Percentiles rank a stretch among this genome's conserved stretches.
Evolutionary conservation across 1,140 invertebrate species (phyloP).

Genomic region (Luehdorfia chinensis): DNA sequence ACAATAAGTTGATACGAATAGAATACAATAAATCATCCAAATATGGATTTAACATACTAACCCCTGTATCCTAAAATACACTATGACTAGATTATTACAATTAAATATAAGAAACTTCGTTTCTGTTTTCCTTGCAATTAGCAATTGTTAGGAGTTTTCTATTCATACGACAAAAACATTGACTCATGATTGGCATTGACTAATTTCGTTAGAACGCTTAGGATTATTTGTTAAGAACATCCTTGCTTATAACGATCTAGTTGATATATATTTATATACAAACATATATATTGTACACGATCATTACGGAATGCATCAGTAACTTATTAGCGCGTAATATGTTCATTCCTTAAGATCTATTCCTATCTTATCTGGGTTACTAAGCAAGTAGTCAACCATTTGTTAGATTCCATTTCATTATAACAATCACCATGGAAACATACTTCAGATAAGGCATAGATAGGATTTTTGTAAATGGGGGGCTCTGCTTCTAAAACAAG

Average conservation of each 20-base stretch:
- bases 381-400: too few species aligned
- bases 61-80: slow-evolving; percentile 25
- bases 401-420: too few species aligned
- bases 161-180: background rate
- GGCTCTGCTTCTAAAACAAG: too few species aligned
- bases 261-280: too few species aligned
- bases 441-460: too few species aligned
- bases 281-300: background rate
- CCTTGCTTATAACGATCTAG: background rate
- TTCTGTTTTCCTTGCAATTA: slow-evolving; percentile 10
- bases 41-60: slow-evolving; percentile 22
- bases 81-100: slow-evolving; percentile 23
- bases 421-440: too few species aligned
- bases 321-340: background rate
- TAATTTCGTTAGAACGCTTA: slow-evolving; percentile 4
- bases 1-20: too few species aligned
- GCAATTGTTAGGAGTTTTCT: slow-evolving; percentile 2
- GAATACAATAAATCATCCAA: slow-evolving; percentile 15
- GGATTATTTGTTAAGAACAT: background rate
- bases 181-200: slow-evolving; percentile 3
- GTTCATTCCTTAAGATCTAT: too few species aligned
- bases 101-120: slow-evolving; percentile 23
- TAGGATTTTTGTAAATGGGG: too few species aligned
- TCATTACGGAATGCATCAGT: slow-evolving; percentile 9
- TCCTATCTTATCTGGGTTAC: too few species aligned